Conservation (phyloP, 2,797 vertebrate genomes). For the Rhabdophis nuchalis region DNA sequence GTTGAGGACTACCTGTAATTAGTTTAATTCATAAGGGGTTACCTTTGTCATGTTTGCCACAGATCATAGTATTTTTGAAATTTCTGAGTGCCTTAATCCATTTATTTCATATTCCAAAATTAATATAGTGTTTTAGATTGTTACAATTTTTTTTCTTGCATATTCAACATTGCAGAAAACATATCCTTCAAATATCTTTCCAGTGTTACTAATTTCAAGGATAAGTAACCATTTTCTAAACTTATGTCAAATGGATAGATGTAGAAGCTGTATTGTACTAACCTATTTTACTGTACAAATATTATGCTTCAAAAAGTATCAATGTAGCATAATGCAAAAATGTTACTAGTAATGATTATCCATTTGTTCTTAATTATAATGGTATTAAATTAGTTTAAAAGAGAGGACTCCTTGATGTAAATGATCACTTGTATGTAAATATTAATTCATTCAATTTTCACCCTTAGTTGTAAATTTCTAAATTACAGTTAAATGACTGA, state of each 20-base stretch:
- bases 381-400: neutral
- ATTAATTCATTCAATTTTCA: neutral
- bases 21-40: constrained; percentile 7
- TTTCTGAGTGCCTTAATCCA: neutral
- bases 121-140: neutral
- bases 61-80: constrained; percentile 25
- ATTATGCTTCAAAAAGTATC: neutral
- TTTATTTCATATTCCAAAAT: constrained; percentile 8
- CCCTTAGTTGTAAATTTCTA: neutral
- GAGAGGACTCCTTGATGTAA: neutral
- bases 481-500: no score
- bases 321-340: neutral
- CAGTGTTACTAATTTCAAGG: constrained; percentile 5
- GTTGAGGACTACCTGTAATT: neutral
- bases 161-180: neutral
- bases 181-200: constrained; percentile 2
- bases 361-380: neutral
- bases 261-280: neutral
- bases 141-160: neutral
- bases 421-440: neutral
- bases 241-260: neutral
- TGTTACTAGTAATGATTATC: neutral
- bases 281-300: neutral
- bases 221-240: neutral
- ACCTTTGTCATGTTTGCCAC: constrained; percentile 6